Base-by-base conservation (phyloP, 1,140 invertebrate genomes). In the Cephus cinctus region DNA sequence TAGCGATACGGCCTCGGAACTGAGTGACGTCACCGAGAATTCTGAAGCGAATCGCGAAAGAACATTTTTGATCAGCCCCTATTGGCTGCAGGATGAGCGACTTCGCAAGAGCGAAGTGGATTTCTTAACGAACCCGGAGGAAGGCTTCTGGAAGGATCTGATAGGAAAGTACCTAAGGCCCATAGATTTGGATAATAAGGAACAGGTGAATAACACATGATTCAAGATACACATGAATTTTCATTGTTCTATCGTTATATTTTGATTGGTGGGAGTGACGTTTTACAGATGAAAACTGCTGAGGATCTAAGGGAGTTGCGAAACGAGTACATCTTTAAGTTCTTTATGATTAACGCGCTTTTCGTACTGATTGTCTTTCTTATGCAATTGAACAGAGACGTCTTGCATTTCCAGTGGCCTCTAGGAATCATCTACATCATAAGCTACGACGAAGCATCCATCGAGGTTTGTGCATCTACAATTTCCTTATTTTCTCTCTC, bases 301-400 rank as follows among this genome's bases (percentile, higher is more conserved):
- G 67, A 78, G 31, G 82, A 83, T 16, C 69, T 92, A 20, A 81
- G 79, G 42, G 79, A 83, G 22, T 70, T 91, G 12, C 77, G 89
- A 9, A 85, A 92, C 64, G 84, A 86, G 56, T 80, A 82, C 45
- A 80, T 88, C 1, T 87, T 90, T 57, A 86, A 86, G 31, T 93
- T 92, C 68, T 85, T 89, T 38, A 92, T 92, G 85, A 72, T 92
- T 2, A 94, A 94, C 68, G 81, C 86, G 5, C 75, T 94, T 2
- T 94, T 92, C 70, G 87, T 93, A 16, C 72, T 92, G 14, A 82
- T 89, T 32, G 81, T 92, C 0, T 87, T 92, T 52, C 74, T 92
- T 30, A 80, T 94, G 52, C 90, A 92, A 73, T 67, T 89, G 32
- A 83, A 90, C 54, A 88, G 88, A 67, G 83, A 88, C 49, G 67